phyloP scores from a whole-genome alignment of 2,888 invertebrate genomes.

The Megastigmus dorsalis region DNA sequence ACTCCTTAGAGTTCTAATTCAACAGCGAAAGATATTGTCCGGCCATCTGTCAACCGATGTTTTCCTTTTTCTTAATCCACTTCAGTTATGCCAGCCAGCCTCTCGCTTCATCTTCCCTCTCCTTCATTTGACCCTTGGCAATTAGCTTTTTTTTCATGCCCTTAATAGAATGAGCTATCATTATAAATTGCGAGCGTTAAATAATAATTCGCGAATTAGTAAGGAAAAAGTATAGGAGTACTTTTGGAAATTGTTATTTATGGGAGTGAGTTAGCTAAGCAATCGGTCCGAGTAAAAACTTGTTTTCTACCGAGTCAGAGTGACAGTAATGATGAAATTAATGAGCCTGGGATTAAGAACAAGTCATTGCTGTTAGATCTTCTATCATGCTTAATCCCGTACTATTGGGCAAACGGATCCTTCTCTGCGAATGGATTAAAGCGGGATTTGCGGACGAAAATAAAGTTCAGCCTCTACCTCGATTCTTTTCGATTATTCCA shows the following conservation, averaged over 20 bases:
- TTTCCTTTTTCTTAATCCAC: conserved; percentile 27
- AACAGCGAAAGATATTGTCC: conserved; percentile 46
- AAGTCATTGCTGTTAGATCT: conserved; percentile 58
- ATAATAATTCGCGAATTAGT: neutral
- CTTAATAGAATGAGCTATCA: too few species aligned
- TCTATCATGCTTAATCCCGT: conserved; percentile 56
- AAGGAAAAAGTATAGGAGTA: neutral
- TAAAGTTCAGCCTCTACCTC: neutral
- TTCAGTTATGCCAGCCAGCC: too few species aligned
- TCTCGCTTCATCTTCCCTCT: too few species aligned
- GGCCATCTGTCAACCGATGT: conserved; percentile 39
- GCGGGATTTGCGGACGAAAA: neutral
- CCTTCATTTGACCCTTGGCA: too few species aligned
- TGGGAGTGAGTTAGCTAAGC: too few species aligned
- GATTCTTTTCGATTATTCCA: neutral
- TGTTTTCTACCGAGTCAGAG: conserved; percentile 37
- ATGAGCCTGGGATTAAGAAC: conserved; percentile 55
- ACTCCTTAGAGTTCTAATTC: conserved; percentile 40
- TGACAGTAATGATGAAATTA: conserved; percentile 59
- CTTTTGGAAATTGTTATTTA: neutral
- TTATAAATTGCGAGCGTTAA: neutral
- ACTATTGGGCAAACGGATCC: conserved; percentile 54
- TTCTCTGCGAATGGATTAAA: neutral
- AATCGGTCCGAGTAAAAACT: neutral
- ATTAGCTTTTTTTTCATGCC: too few species aligned